Evolutionary conservation across 2,888 invertebrate species (phyloP), one percentile per base, ranked within the genome.

Genomic region (Scaeva pyrastri): DNA sequence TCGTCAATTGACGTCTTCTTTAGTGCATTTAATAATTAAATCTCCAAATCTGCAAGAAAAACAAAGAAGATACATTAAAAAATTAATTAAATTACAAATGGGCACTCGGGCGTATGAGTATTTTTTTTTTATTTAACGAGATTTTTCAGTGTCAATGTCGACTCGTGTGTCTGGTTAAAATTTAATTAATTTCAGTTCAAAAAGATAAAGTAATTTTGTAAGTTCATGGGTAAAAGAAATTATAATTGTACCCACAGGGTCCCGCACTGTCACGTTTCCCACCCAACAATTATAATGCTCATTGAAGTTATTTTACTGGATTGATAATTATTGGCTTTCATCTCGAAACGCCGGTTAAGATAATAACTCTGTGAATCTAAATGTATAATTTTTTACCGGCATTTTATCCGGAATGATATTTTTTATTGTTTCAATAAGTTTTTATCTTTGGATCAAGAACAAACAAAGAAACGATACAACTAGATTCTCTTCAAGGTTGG

Each of bases 31-130:
- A 72, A 72, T 39, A 41, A 41, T 6, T 26, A 60, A 55, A 6
- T 16, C 41, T 52, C 14, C 39, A 19, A 68, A 50, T 19, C 70
- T 70, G 72, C 14, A 64, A 70, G 10, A 48, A 26, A 36, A 16
- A 31, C 48, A 78, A 19, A 66, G 41, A 52, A 56, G 48, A 58
- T 16, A 60, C 16, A 75, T 56, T 8, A 52, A 68, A 52, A 55
- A 60, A 16, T 71, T 56, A 31, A 48, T 43, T 56, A 68, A 50
- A 19, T n/a, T n/a, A n/a, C n/a, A n/a, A n/a, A n/a, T n/a, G n/a
- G n/a, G n/a, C 50, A 58, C 50, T 73, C 55, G 64, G 52, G 75
- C 66, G 75, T 66, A 66, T 75, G 52, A 66, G 64, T 75, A 66
- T 31, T n/a, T 52, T 66, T 60, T 50, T 31, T 23, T 50, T 31